Evolutionary conservation across 2,888 invertebrate species (phyloP).

Genomic region (Oasisia sp.): DNA sequence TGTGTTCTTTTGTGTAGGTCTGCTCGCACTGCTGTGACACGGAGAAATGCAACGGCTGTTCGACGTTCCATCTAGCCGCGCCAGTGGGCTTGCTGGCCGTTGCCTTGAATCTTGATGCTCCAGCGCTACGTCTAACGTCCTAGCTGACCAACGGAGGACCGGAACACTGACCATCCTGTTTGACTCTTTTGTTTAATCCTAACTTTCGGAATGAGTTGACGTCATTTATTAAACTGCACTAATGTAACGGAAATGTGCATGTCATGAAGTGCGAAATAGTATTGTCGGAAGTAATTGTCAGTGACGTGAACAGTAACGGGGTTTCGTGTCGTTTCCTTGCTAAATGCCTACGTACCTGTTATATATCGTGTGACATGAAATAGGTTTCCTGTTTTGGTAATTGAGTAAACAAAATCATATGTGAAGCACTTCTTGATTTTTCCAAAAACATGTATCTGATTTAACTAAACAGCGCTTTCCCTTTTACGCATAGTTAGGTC

Average conservation of each 20-base stretch:
- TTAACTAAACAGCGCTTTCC: no score
- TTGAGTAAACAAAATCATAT: background rate
- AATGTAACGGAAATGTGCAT: background rate
- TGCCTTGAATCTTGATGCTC: background rate
- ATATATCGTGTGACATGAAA: background rate
- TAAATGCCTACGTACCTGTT: background rate
- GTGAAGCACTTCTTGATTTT: no score
- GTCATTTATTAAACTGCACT: background rate
- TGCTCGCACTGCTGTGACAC: background rate
- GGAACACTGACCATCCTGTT: background rate
- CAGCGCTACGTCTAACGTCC: background rate
- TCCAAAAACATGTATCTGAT: no score
- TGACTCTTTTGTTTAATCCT: background rate
- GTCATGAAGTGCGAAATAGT: background rate
- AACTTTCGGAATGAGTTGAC: background rate
- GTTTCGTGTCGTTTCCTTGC: background rate
- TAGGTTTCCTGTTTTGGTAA: background rate
- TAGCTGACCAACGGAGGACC: background rate
- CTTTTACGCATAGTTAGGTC: background rate
- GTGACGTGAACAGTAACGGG: background rate
- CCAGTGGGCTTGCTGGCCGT: background rate
- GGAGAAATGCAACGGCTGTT: slow-evolving; percentile 12
- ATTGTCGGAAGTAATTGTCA: background rate
- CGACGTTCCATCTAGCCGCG: background rate
- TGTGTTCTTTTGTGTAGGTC: background rate